A percentile compares a stretch with the other conserved stretches of the same genome.
phyloP scores from a whole-genome alignment of 2,888 invertebrate genomes.

The Diaprepes abbreviatus region DNA sequence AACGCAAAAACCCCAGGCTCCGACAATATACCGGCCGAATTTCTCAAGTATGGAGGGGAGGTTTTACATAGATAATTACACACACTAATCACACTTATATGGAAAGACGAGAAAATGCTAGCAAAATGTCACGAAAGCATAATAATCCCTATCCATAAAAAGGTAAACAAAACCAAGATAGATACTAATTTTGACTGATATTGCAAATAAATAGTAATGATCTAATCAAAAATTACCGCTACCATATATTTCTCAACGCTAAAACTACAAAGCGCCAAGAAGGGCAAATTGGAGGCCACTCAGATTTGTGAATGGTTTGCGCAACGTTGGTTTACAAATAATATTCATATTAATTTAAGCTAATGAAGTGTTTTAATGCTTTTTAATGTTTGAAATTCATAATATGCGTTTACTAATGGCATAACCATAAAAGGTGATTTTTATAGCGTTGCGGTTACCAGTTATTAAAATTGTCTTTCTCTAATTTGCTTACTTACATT shows the following conservation, averaged over 20 bases:
- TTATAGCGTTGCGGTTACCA: background rate
- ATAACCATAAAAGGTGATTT: background rate
- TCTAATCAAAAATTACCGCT: no score
- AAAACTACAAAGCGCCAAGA: slow-evolving; percentile 12
- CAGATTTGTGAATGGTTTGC: slow-evolving; percentile 30
- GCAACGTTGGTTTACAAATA: slow-evolving; percentile 11
- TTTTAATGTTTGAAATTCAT: slow-evolving; percentile 20
- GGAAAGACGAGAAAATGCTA: no score
- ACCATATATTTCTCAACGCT: background rate
- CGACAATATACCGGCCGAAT: no score
- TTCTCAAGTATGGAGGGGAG: no score
- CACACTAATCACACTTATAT: no score
- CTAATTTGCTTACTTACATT: background rate
- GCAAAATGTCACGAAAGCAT: no score
- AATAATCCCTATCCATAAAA: no score
- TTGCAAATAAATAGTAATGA: no score
- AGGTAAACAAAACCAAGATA: no score
- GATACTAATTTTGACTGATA: no score
- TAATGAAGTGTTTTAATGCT: slow-evolving; percentile 28
- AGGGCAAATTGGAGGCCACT: background rate
- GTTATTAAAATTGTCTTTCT: background rate
- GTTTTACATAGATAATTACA: no score
- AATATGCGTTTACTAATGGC: background rate
- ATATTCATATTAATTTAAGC: slow-evolving; percentile 25
- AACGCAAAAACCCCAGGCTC: no score